Base-by-base conservation (phyloP, 1,140 invertebrate genomes). In the Aphaenogaster rudis region DNA sequence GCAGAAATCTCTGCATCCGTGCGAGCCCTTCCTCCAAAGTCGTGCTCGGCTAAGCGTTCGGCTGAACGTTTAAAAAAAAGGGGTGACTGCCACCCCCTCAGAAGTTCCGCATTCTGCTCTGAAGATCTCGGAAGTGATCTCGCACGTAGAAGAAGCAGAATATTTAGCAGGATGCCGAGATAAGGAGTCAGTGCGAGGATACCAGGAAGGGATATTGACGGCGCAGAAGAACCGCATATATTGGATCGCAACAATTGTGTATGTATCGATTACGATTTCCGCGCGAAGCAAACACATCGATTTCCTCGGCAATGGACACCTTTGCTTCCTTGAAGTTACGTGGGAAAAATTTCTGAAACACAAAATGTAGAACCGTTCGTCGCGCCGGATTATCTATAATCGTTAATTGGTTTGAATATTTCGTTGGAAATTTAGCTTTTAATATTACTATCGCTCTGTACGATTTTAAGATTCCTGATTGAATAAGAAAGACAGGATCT, bases 1-100 rank as follows among this genome's bases (percentile, higher is more conserved):
- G 74, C 85, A 92, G 88, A 91, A 93, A 93, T 93, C 91, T 92
- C 88, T 86, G 59, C 89, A 77, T 88, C 85, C 82, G 64, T 42
- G 76, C 76, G 79, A 64, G 80, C 54, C 54, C 69, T 84, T 61
- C 69, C 54, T 76, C 61, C 61, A 39, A 80, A 79, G 6, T 67
- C 48, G 63, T 8, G 84, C 57, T 78, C 36, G 28, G 54, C 6
- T 39, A 8, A 63, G 17, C 71, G 17, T 79, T 52, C 63, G 48
- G 42, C 13, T 69, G 5, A 28, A 45, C 63, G 7, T 67, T 59
- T 3, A 2, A 42, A 57, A 76, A 57, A 45, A n/a, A 15, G 66
- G 80, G 80, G 80, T 76, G 69, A 39, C 17, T 15, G 28, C 13
- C n/a, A 36, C 15, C n/a, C 21, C 4, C 6, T 15, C 21, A 59